Percentiles rank a stretch among this genome's conserved stretches.
Evolutionary conservation across 2,888 invertebrate genomes (phyloP).

Genomic region (Polyommatus icarus): DNA sequence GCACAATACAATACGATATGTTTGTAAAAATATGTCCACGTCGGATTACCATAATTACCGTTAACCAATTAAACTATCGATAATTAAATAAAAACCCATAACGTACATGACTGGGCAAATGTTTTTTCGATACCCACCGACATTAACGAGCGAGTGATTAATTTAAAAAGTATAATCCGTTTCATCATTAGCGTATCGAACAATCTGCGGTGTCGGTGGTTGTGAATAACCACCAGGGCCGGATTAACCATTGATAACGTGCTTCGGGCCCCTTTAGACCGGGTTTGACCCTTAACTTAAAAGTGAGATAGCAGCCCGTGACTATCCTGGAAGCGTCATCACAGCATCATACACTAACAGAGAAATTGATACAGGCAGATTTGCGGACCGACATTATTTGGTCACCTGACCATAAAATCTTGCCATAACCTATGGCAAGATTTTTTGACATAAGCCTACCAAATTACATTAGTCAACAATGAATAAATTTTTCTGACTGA

Average conservation of each 20-base stretch:
- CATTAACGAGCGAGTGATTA: conserved; percentile 40
- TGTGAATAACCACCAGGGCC: conserved; percentile 50
- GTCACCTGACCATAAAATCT: too few relatives aligned
- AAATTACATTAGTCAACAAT: too few relatives aligned
- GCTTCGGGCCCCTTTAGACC: not conserved
- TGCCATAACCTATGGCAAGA: too few relatives aligned
- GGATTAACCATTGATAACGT: not conserved
- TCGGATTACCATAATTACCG: conserved; percentile 18
- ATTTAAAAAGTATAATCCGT: conserved; percentile 42
- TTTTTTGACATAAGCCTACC: too few relatives aligned
- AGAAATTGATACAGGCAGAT: too few relatives aligned
- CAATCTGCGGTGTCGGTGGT: conserved; percentile 59
- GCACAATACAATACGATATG: not conserved
- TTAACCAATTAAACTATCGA: conserved; percentile 22
- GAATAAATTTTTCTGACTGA: too few relatives aligned
- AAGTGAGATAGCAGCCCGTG: too few relatives aligned
- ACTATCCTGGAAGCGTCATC: too few relatives aligned
- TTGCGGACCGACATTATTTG: too few relatives aligned
- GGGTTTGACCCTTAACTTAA: too few relatives aligned
- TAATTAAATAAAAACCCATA: conserved; percentile 26
- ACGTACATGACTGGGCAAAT: conserved; percentile 32
- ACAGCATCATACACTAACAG: too few relatives aligned
- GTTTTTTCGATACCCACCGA: conserved; percentile 32
- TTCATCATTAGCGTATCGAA: conserved; percentile 48
- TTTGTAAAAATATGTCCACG: conserved; percentile 11